Conservation (phyloP, 2,888 invertebrate genomes). For the Plebejus argus region DNA sequence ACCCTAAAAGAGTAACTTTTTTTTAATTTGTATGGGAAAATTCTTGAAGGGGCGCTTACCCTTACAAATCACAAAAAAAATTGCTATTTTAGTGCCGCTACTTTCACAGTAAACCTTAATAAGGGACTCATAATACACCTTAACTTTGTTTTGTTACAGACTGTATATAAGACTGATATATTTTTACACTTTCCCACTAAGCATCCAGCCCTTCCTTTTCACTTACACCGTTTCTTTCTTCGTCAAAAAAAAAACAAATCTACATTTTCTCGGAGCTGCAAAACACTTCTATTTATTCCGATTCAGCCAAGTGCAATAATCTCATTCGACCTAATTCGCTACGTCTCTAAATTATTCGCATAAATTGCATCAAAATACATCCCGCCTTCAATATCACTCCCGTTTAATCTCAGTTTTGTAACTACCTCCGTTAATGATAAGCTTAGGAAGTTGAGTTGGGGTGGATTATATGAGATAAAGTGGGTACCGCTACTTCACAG, state of each 20-base stretch:
- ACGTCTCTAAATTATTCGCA: constrained; percentile 18
- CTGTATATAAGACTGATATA: too few species aligned
- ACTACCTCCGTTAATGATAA: constrained; percentile 27
- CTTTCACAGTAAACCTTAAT: too few species aligned
- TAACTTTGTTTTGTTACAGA: too few species aligned
- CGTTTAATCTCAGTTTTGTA: constrained; percentile 29
- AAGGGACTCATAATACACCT: too few species aligned
- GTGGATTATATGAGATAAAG: constrained; percentile 18
- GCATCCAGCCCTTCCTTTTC: too few species aligned
- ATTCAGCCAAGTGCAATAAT: constrained; percentile 6
- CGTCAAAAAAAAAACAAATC: neutral
- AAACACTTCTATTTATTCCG: neutral
- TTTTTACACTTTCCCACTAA: too few species aligned
- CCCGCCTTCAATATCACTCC: constrained; percentile 5
- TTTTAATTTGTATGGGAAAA: too few species aligned
- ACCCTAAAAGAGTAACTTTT: too few species aligned
- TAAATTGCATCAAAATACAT: constrained; percentile 24
- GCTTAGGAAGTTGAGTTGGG: constrained; percentile 20
- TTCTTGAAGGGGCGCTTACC: too few species aligned
- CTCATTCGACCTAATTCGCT: constrained; percentile 3
- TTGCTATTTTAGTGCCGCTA: too few species aligned
- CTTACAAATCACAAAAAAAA: too few species aligned
- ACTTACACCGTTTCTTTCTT: neutral
- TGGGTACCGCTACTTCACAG: neutral
- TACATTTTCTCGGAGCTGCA: neutral